A percentile compares a stretch with the other conserved stretches of the same genome.
phyloP scores from a whole-genome alignment of 92 coral and sea anemone species.

The Porites lobata region DNA sequence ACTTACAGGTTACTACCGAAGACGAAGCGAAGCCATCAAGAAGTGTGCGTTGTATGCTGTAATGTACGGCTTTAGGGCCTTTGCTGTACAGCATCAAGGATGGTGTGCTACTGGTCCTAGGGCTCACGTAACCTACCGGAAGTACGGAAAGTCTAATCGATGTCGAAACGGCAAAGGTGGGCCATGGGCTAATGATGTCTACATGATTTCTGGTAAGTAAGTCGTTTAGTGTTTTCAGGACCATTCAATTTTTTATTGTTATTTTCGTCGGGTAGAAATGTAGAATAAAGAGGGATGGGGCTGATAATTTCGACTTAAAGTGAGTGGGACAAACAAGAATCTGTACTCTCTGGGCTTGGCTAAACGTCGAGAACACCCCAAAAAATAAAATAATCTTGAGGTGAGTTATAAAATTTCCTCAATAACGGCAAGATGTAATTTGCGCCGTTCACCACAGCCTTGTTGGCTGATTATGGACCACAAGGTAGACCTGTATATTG shows the following conservation, averaged over 20 bases:
- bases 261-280: no score
- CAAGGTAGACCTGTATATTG: background rate
- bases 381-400: no score
- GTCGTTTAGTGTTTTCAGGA: no score
- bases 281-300: no score
- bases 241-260: background rate
- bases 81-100: conserved; percentile 68
- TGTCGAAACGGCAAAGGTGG: conserved; percentile 76
- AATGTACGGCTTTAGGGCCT: conserved; percentile 41
- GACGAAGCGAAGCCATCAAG: conserved; percentile 30
- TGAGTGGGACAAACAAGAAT: no score
- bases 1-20: conserved; percentile 33
- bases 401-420: no score
- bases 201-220: conserved; percentile 13
- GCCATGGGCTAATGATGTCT: conserved; percentile 74
- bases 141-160: conserved; percentile 59
- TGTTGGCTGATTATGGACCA: background rate
- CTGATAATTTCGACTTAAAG: no score
- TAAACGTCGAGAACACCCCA: no score
- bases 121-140: conserved; percentile 72
- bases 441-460: no score
- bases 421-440: no score
- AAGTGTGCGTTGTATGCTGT: conserved; percentile 35
- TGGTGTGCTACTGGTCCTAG: conserved; percentile 71
- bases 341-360: no score